These are phyloP conservation scores for Ectemnius cavifrons DNA, from an alignment of 2,888 invertebrate species.

Conservation along the genomic window DNA sequence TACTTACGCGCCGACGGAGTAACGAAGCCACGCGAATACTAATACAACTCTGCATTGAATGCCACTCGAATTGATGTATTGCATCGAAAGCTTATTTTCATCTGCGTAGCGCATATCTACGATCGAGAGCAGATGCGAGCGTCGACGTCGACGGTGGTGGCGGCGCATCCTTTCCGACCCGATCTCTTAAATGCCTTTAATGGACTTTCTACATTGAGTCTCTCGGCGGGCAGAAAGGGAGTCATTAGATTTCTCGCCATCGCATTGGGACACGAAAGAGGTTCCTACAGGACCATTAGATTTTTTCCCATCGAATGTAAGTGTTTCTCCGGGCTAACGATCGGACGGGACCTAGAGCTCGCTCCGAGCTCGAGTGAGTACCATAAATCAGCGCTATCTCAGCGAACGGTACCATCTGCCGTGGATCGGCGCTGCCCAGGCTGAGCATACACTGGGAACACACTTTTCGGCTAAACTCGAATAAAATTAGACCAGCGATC, in stretches of 20 bases:
- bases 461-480: constrained; percentile 63
- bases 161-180: no score
- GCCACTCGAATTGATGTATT: no score
- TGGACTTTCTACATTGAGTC: not conserved
- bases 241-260: constrained; percentile 20
- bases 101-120: no score
- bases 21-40: no score
- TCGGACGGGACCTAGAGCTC: constrained; percentile 54
- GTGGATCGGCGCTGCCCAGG: constrained; percentile 47
- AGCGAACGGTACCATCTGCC: constrained; percentile 65
- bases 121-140: no score
- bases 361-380: constrained; percentile 54
- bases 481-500: constrained; percentile 70
- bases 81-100: no score
- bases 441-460: constrained; percentile 9
- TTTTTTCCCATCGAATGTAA: constrained; percentile 33
- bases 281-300: constrained; percentile 42
- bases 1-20: not conserved
- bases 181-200: constrained; percentile 7
- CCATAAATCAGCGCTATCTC: constrained; percentile 74
- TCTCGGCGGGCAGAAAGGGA: not conserved
- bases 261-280: constrained; percentile 27
- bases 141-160: no score
- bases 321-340: constrained; percentile 32
- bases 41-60: no score